Evolutionary conservation across 2,888 invertebrate species (phyloP), one percentile per base, ranked within the genome.

Genomic region (Synergus itoensis): DNA sequence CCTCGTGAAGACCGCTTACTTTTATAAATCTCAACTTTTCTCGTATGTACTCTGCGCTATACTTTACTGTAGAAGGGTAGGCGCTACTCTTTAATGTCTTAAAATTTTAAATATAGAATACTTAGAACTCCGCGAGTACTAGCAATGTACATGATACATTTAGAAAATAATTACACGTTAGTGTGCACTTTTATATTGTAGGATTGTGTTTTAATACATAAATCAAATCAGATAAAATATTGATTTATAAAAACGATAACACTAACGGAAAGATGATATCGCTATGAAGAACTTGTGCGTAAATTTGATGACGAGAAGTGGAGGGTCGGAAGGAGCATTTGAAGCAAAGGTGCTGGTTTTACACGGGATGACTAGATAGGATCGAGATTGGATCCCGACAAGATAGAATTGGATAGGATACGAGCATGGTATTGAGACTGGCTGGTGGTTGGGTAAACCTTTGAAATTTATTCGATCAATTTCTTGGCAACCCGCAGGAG

Each of bases 391-490:
- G 86, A 88, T 89, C 86, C 82, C 84, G 86, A 85, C 84, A 85
- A 85, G 86, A 87, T 88, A 85, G 86, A 84, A 88, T 88, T 84
- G 88, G 86, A 88, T 89, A 84, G 86, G 84, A 82, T 81, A 79
- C 77, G 73, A 16, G 64, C 63, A 57, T 63, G 73, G 57, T 64
- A 75, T 41, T 36, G 77, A 36, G 78, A 75, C 79, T 79, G 80
- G 81, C 76, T 82, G 81, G 81, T 79, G 79, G 80, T 78, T 78
- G 84, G 81, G 82, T 80, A 84, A 82, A 80, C 80, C 82, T 83
- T 81, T 80, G 79, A 85, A 87, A 89, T 88, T 89, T 85, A 85
- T 87, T 87, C 85, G 84, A 87, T 87, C 86, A 87, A 87, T 88
- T 87, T 80, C 81, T 80, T 80, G 77, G 77, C 78, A 65, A 40